phyloP scores from a whole-genome alignment of 2,113 vertebrate species.

The Pachypanchax playfairii region DNA sequence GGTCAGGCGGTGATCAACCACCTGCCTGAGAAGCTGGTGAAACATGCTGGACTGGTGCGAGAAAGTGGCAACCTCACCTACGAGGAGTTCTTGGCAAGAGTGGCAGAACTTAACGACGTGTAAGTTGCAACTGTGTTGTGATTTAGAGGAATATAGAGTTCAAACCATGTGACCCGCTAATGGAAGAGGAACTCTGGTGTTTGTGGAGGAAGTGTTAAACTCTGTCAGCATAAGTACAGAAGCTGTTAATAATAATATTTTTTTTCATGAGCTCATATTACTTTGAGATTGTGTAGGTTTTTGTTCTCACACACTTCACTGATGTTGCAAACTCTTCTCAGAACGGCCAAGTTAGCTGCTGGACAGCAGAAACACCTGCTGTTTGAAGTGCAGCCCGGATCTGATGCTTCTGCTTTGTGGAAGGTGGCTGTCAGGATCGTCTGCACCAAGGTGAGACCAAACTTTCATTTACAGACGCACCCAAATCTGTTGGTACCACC shows the following conservation, averaged over 20 bases:
- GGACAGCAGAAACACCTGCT: slow-evolving; percentile 95
- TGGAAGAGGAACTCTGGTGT: too few species aligned
- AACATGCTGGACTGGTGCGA: slow-evolving; percentile 88
- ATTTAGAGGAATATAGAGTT: neutral
- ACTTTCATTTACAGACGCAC: too few species aligned
- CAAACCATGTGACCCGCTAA: neutral
- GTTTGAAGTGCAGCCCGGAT: slow-evolving; percentile 95
- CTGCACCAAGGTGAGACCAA: slow-evolving; percentile 90
- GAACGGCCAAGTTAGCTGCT: slow-evolving; percentile 88
- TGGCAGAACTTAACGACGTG: slow-evolving; percentile 96
- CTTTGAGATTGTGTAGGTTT: too few species aligned
- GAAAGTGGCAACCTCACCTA: slow-evolving; percentile 95
- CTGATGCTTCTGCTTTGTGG: slow-evolving; percentile 94
- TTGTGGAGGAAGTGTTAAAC: too few species aligned
- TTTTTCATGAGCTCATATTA: too few species aligned
- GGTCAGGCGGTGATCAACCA: slow-evolving; percentile 88
- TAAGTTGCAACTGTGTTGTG: slow-evolving; percentile 75
- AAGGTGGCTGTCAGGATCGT: slow-evolving; percentile 92
- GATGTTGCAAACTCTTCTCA: slow-evolving; percentile 51
- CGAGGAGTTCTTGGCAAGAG: slow-evolving; percentile 96
- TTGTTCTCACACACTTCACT: too few species aligned
- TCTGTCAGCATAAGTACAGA: too few species aligned
- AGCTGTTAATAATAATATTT: too few species aligned
- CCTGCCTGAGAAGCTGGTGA: slow-evolving; percentile 95
- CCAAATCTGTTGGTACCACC: too few species aligned